Percentiles rank a stretch among this genome's conserved stretches.
Evolutionary conservation across 2,888 invertebrate genomes (phyloP).

Genomic region (Tridacna crocea): DNA sequence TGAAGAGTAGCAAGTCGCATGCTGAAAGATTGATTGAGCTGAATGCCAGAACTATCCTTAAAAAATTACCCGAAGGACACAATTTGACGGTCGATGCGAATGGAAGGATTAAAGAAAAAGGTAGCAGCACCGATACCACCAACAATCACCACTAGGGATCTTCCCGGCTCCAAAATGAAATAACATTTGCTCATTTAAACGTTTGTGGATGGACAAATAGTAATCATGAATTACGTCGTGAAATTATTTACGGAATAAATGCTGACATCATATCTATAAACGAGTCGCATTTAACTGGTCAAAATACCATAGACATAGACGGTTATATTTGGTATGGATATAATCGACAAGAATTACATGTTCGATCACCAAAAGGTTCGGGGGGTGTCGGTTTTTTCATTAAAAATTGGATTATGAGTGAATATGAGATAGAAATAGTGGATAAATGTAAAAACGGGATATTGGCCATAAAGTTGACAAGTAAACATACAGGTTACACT

Average conservation of each 20-base stretch:
- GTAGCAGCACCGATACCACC: background rate
- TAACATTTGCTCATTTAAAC: background rate
- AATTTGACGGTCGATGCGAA: constrained; percentile 32
- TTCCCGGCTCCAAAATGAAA: background rate
- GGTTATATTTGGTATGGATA: background rate
- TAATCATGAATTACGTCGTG: background rate
- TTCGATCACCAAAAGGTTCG: background rate
- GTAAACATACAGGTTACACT: background rate
- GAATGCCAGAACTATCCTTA: constrained; percentile 40
- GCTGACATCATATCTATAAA: background rate
- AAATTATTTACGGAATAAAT: background rate
- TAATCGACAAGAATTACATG: background rate
- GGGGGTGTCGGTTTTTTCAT: background rate
- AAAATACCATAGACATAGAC: background rate
- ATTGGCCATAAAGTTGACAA: background rate
- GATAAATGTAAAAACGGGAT: background rate
- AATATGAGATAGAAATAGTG: background rate
- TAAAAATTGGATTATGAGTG: background rate
- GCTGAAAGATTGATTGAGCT: constrained; percentile 42
- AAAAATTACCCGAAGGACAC: constrained; percentile 33
- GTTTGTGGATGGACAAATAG: background rate
- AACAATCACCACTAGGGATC: background rate
- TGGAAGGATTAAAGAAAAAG: constrained; percentile 28
- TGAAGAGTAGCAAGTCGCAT: constrained; percentile 41
- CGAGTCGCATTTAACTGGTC: background rate